These are phyloP conservation scores for Anticlea derivata DNA, from an alignment of 2,888 invertebrate genomes.

Conservation along the genomic window DNA sequence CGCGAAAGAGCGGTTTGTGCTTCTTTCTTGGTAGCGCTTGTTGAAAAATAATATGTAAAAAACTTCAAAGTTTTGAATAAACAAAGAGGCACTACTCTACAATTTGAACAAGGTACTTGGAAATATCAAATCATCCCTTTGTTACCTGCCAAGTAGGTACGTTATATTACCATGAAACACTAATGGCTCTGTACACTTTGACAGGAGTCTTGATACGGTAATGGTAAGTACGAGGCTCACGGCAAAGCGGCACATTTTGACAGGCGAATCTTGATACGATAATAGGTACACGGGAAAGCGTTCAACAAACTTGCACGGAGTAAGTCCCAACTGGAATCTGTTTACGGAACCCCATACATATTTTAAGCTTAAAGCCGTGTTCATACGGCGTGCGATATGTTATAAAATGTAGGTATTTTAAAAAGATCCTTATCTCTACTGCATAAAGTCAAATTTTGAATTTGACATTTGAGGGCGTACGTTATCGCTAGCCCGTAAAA, in stretches of 20 bases:
- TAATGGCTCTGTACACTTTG: constrained; percentile 29
- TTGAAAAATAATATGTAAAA: too few relatives aligned
- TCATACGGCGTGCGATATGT: too few relatives aligned
- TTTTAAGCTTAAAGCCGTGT: too few relatives aligned
- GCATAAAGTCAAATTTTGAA: too few relatives aligned
- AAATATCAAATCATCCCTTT: neutral
- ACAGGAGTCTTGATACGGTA: constrained; percentile 58
- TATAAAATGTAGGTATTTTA: too few relatives aligned
- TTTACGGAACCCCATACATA: constrained; percentile 60
- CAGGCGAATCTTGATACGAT: constrained; percentile 59
- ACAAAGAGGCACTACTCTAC: neutral
- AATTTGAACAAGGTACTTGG: too few relatives aligned
- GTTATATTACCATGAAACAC: constrained; percentile 16
- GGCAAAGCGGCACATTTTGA: constrained; percentile 27
- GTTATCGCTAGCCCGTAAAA: too few relatives aligned
- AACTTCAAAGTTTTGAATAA: neutral
- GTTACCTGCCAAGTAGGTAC: constrained; percentile 3
- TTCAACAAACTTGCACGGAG: constrained; percentile 68
- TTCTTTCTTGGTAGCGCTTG: too few relatives aligned
- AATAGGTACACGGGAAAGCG: constrained; percentile 75
- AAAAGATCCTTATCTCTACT: too few relatives aligned
- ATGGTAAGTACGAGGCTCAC: constrained; percentile 60
- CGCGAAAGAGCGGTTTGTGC: too few relatives aligned
- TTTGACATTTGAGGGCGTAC: too few relatives aligned
- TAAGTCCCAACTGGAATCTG: constrained; percentile 61